phyloP scores from a whole-genome alignment of 2,797 vertebrate species.

The Hafferia zeledoni region DNA sequence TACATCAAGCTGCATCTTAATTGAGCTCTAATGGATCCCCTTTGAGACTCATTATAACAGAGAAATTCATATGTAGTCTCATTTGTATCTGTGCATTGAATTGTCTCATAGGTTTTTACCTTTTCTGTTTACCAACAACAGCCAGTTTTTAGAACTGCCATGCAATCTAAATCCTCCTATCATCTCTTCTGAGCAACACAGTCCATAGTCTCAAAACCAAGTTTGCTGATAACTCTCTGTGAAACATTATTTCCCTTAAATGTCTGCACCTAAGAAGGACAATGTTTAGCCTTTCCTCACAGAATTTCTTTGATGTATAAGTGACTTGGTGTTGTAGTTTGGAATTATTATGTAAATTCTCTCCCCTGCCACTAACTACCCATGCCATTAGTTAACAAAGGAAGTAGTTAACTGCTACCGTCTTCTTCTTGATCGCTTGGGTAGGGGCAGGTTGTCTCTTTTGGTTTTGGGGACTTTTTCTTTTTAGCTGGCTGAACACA shows the following conservation, averaged over 20 bases:
- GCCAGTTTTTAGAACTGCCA: not conserved
- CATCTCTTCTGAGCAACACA: not conserved
- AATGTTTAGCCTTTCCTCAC: not conserved
- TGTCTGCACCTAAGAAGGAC: not conserved
- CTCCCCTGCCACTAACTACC: too few species aligned
- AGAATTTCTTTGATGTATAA: not conserved
- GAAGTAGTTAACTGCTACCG: too few species aligned
- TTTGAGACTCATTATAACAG: constrained; percentile 7
- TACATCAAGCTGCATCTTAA: constrained; percentile 12
- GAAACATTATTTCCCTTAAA: not conserved
- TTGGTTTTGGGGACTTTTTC: too few species aligned
- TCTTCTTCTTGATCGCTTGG: too few species aligned
- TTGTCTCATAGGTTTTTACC: not conserved
- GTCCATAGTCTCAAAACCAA: not conserved
- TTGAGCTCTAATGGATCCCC: constrained; percentile 15
- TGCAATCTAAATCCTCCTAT: not conserved
- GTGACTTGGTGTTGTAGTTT: too few species aligned
- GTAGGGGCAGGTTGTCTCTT: too few species aligned
- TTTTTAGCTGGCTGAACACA: too few species aligned
- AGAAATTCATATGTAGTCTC: constrained; percentile 3
- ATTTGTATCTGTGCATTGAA: constrained; percentile 4
- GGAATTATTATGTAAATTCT: too few species aligned
- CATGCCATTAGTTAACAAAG: too few species aligned
- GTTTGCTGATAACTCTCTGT: not conserved
- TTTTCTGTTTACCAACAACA: constrained; percentile 6